Evolutionary conservation across 2,888 invertebrate species (phyloP), one percentile per base, ranked within the genome.

Genomic region (Neoascia interrupta): DNA sequence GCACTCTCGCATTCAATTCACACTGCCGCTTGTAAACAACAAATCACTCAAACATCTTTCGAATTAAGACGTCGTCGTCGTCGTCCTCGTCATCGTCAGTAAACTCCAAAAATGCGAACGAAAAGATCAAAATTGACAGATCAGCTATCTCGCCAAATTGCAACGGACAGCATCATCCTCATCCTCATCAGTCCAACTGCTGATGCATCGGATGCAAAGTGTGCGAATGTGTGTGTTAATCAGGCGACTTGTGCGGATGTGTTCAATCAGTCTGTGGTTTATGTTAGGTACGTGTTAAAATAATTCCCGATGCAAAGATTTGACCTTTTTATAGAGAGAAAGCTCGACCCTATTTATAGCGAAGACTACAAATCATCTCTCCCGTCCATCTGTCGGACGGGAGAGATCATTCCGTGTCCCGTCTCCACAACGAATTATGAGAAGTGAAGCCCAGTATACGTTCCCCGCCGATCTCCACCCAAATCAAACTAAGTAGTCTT

Each of bases 31-130:
- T n/a, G 70, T 66, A 54, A 70, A 58, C 73, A 72, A 79, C 79
- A 79, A 79, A 79, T 79, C 79, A 79, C 79, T 79, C 79, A 79
- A 79, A 79, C 72, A 72, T 72, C 66, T 72, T 60, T 60, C 79
- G 72, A 79, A 79, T 79, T 79, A 79, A 79, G 79, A 54, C 56
- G 47, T 72, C 53, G 51, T 70, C 51, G 8, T 56, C 1, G 19
- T 19, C 41, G 28, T 41, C 66, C n/a, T 63, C 73, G 64, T 66
- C 72, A 61, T 72, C 79, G 72, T 64, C 53, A 43, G 64, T 64
- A 70, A 79, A 70, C 72, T 61, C 68, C 61, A 49, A 66, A 79
- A 79, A 79, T 76, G 70, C 70, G 28, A 37, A 66, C 36, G 23
- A 64, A 58, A 53, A 47, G 61, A 63, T 53, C 63, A 4, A 18